Percentiles rank a stretch among this genome's conserved stretches.
phyloP scores from a whole-genome alignment of 1,140 invertebrate species.

The Diachasmimorpha longicaudata region DNA sequence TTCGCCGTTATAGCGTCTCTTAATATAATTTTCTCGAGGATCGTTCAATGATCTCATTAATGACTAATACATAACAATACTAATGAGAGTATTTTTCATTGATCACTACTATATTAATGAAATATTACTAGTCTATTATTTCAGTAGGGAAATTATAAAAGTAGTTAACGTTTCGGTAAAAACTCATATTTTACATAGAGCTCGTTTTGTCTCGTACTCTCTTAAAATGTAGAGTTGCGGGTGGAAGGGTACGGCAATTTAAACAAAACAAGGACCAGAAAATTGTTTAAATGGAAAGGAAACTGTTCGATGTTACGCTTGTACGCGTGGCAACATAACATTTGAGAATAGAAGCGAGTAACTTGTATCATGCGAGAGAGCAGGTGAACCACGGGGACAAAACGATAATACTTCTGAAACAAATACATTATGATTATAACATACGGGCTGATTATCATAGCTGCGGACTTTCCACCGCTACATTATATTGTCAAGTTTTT shows the following conservation, averaged over 20 bases:
- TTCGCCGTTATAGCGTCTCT: background rate
- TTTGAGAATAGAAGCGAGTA: background rate
- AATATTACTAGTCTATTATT: too few species aligned
- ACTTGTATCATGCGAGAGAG: background rate
- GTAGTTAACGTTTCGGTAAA: too few species aligned
- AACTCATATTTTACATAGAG: too few species aligned
- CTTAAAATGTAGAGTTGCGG: too few species aligned
- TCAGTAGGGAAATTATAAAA: too few species aligned
- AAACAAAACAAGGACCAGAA: background rate
- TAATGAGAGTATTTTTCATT: too few species aligned
- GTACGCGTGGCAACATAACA: background rate
- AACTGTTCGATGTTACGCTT: too few species aligned
- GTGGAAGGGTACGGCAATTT: too few species aligned
- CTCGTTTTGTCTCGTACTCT: too few species aligned
- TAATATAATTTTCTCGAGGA: background rate
- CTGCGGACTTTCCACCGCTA: constrained; percentile 5
- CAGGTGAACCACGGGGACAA: constrained; percentile 4
- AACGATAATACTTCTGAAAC: constrained; percentile 16
- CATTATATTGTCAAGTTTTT: constrained; percentile 9
- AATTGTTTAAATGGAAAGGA: background rate
- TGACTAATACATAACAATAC: too few species aligned
- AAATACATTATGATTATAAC: constrained; percentile 20
- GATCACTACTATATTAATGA: too few species aligned
- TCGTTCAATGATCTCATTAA: too few species aligned
- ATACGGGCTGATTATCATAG: constrained; percentile 19